Base-by-base conservation (phyloP, 2,888 invertebrate genomes). In the Sarcophaga carnaria region DNA sequence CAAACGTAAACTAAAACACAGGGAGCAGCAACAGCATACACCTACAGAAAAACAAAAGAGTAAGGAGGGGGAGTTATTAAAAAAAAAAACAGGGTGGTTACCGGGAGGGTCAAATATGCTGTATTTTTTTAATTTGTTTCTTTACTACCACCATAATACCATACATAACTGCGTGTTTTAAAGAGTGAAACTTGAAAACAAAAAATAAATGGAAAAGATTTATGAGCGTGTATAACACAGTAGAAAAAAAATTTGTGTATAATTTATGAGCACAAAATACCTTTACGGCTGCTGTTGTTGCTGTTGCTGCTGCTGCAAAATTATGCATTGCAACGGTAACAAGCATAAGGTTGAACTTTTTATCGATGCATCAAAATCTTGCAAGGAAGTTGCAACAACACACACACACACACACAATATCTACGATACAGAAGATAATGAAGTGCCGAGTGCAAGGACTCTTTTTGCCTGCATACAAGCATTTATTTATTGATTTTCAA, bases 311-410 rank as follows among this genome's bases (percentile, higher is more conserved):
- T 66, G 60, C n/a, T 37, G 60, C 71, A 69, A 78, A 76, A 59
- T 14, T 62, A 60, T 64, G 25, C 72, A 79, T 62, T 45, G 78
- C 75, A 67, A 76, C 59, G 45, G 54, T 47, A 66, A 25, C 66
- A 75, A 76, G 72, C 37, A 37, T 6, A 37, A 37, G 37, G 37
- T 37, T 37, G 37, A 37, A 37, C 37, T 37, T 76, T 78, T 83
- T 87, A 87, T 87, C 87, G 81, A 84, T 87, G 87, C 87, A 84
- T 84, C 87, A 87, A 87, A 83, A 87, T 87, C 87, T 84, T 78
- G 60, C 17, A 81, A 84, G 81, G 81, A 84, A 78, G 81, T 84
- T 70, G 66, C 74, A 60, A 76, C 74, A 83, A 49, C 25, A 47
- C 27, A 37, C 22, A 75, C 69, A 83, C 62, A 62, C 77, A 76